phyloP scores from a whole-genome alignment of 2,797 vertebrate genomes.

The Bradypus variegatus region DNA sequence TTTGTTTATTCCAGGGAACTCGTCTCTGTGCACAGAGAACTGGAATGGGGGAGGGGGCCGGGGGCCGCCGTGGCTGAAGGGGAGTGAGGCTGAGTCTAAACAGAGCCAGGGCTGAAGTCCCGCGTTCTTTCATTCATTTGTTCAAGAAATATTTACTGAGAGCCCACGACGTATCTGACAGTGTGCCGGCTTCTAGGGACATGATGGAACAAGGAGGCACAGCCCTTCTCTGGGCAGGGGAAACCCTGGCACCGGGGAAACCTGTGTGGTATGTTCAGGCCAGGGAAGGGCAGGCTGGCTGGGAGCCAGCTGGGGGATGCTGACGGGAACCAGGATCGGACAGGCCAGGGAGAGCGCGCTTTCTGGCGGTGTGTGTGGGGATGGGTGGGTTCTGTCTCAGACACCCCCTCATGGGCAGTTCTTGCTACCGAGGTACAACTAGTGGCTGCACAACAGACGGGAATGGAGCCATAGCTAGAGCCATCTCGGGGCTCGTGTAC shows the following conservation, averaged over 20 bases:
- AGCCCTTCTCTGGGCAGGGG: fast-evolving
- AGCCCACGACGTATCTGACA: fast-evolving
- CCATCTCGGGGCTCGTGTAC: too few species aligned
- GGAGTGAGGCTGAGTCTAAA: fast-evolving
- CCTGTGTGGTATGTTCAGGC: fast-evolving
- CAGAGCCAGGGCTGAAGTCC: fast-evolving
- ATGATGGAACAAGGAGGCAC: fast-evolving
- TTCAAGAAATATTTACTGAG: not conserved
- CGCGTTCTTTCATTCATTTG: not conserved
- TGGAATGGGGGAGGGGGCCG: not conserved
- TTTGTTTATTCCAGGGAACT: not conserved
- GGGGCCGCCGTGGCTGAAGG: fast-evolving
- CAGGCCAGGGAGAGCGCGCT: not conserved
- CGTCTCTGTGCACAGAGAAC: not conserved
- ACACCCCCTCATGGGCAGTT: not conserved
- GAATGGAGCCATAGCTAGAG: fast-evolving
- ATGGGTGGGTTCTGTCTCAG: not conserved
- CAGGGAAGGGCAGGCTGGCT: not conserved
- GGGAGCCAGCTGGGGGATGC: not conserved
- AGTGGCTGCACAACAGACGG: not conserved
- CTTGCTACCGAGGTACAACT: not conserved
- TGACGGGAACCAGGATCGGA: fast-evolving
- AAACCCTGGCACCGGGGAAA: fast-evolving
- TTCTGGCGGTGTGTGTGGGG: not conserved
- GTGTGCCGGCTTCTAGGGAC: not conserved